Evolutionary conservation across 1,140 invertebrate genomes (phyloP).

Genomic region (Mycetomoellerius zeteki): DNA sequence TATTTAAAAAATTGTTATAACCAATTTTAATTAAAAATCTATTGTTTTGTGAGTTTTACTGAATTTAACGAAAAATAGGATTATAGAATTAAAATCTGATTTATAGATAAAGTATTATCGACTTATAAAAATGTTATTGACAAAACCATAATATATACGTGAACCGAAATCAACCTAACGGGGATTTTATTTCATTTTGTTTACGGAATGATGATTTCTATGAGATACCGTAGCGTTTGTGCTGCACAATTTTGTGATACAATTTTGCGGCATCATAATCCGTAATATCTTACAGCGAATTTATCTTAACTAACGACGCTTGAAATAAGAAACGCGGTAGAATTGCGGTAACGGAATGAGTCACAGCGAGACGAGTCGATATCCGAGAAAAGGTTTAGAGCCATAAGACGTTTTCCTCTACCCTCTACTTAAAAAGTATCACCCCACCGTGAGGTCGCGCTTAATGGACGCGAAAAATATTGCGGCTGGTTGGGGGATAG

Average conservation of each 20-base stretch:
- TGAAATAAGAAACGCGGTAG: conserved; percentile 70
- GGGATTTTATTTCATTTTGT: background rate
- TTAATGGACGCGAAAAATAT: conserved; percentile 77
- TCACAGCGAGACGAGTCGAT: conserved; percentile 26
- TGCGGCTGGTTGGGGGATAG: conserved; percentile 58
- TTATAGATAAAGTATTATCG: background rate
- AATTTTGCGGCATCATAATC: conserved; percentile 43
- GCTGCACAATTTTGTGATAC: conserved; percentile 34
- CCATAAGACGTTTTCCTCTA: conserved; percentile 57
- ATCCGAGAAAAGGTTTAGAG: conserved; percentile 28
- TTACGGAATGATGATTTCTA: background rate
- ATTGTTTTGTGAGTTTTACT: background rate
- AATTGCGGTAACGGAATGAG: conserved; percentile 30
- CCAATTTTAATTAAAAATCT: background rate
- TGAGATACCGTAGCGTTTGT: background rate
- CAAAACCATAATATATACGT: background rate
- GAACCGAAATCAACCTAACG: conserved; percentile 1
- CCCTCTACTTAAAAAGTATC: conserved; percentile 71
- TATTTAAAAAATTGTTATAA: background rate
- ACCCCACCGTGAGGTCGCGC: conserved; percentile 61
- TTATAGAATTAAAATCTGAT: background rate
- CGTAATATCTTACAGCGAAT: conserved; percentile 61
- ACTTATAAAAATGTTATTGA: conserved; percentile 27
- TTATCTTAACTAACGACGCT: conserved; percentile 72
- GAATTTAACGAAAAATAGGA: conserved; percentile 4